These are phyloP conservation scores for Malurus leucopterus DNA, from an alignment of 2,797 vertebrate species.

Conservation along the genomic window DNA sequence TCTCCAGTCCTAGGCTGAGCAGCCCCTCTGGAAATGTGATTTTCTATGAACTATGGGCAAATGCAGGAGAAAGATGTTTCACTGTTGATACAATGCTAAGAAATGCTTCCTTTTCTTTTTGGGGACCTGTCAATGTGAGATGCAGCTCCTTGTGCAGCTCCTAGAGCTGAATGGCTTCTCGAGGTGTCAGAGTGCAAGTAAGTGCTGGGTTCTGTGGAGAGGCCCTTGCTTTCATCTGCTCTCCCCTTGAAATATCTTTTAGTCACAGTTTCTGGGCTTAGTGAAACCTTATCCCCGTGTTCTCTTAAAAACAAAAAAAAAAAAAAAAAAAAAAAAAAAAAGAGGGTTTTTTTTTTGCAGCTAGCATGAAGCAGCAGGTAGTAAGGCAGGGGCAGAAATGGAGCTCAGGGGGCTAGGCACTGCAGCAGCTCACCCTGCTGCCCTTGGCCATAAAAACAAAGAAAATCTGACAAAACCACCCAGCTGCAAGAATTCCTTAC, in stretches of 20 bases:
- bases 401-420: neutral
- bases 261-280: neutral
- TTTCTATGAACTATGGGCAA: neutral
- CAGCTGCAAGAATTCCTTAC: neutral
- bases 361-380: neutral
- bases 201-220: neutral
- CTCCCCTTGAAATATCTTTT: neutral
- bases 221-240: neutral
- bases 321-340: no score
- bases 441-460: neutral
- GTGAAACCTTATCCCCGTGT: neutral
- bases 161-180: neutral
- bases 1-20: neutral
- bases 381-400: neutral
- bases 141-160: neutral
- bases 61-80: neutral
- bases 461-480: neutral
- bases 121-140: neutral
- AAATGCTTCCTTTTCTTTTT: neutral
- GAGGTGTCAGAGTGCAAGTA: fast-evolving
- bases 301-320: neutral
- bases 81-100: neutral
- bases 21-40: neutral
- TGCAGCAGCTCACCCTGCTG: neutral
- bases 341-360: fast-evolving